phyloP scores from a whole-genome alignment of 2,113 vertebrate species.

The Rhynchomys soricoides region DNA sequence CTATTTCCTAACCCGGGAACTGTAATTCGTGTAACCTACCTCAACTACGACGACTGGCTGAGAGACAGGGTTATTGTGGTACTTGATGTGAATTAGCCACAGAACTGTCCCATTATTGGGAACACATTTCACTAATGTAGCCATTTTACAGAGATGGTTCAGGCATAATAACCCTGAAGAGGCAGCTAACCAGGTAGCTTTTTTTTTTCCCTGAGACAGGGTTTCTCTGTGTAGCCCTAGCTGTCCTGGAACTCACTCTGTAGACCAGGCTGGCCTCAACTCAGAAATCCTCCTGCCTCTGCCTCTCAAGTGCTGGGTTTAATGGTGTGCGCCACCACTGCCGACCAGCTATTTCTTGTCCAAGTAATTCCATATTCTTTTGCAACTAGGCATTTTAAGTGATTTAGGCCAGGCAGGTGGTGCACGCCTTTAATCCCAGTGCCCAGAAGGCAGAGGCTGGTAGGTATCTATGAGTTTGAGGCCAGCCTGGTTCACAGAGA shows the following conservation, averaged over 20 bases:
- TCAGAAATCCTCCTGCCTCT: too few relatives aligned
- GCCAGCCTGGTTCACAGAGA: not conserved
- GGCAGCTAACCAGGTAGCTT: not conserved
- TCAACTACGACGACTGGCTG: not conserved
- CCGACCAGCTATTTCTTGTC: not conserved
- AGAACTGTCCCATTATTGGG: not conserved
- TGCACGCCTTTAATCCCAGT: not conserved
- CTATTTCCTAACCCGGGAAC: not conserved
- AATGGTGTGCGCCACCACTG: too few relatives aligned
- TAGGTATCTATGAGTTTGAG: not conserved
- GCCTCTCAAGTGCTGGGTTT: too few relatives aligned
- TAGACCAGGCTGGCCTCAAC: too few relatives aligned
- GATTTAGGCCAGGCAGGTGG: not conserved
- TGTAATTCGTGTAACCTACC: not conserved
- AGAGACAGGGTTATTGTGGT: not conserved
- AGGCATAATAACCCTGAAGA: not conserved
- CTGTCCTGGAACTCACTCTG: too few relatives aligned
- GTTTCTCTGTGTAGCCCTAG: too few relatives aligned
- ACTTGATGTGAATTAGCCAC: not conserved
- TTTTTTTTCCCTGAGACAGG: not conserved
- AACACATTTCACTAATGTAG: not conserved
- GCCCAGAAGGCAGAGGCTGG: not conserved
- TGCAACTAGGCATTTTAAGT: constrained; percentile 14
- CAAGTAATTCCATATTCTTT: not conserved
- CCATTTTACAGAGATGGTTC: not conserved